Conservation (phyloP, 2,888 invertebrate genomes). For the Acrocyrtus sp. region DNA sequence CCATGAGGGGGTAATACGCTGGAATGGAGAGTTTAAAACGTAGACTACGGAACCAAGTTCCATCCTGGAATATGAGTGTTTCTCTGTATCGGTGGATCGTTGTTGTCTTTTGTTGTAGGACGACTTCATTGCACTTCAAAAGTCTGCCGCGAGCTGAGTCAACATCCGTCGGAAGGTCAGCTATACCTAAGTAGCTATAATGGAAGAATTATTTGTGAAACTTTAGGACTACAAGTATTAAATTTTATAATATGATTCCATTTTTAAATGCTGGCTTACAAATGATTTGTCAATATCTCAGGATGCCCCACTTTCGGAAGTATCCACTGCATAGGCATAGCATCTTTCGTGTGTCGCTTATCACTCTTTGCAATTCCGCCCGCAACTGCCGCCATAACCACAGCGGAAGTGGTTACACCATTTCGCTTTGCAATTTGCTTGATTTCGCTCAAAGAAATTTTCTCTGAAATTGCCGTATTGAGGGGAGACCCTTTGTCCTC, state of each 20-base stretch:
- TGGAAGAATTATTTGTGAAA: not conserved
- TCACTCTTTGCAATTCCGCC: not conserved
- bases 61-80: slow-evolving; percentile 13
- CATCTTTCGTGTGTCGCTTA: not conserved
- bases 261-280: not conserved
- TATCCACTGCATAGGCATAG: not conserved
- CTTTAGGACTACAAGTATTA: too few relatives aligned
- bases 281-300: not conserved
- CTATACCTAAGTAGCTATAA: slow-evolving; percentile 12
- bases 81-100: slow-evolving; percentile 21
- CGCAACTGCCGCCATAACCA: not conserved
- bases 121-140: slow-evolving; percentile 13
- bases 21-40: slow-evolving; percentile 9
- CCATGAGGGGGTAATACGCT: slow-evolving; percentile 15
- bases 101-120: slow-evolving; percentile 12
- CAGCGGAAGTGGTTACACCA: not conserved
- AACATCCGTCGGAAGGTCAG: slow-evolving; percentile 11
- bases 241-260: too few relatives aligned
- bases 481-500: not conserved
- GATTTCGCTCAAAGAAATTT: not conserved
- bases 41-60: slow-evolving; percentile 29
- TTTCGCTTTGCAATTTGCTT: not conserved
- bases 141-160: slow-evolving; percentile 7
- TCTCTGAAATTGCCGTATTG: not conserved
- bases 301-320: not conserved